Conservation (phyloP, 1,140 invertebrate species). For the Calliopsis andreniformis region DNA sequence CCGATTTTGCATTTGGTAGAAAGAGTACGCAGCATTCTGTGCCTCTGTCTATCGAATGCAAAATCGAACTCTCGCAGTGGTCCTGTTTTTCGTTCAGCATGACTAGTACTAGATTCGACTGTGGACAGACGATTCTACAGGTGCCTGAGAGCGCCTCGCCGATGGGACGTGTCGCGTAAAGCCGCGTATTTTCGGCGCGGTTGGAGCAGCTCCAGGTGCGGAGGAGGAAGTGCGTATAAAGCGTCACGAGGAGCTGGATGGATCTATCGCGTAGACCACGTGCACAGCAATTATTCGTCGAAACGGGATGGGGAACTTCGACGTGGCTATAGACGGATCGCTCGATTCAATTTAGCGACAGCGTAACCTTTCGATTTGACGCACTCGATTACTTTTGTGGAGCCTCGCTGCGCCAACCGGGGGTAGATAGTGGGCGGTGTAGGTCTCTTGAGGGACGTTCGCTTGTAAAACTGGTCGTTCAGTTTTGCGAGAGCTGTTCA, state of each 20-base stretch:
- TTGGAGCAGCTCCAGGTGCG: constrained; percentile 65
- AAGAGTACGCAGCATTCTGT: too few species aligned
- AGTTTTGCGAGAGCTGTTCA: too few species aligned
- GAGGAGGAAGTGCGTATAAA: constrained; percentile 41
- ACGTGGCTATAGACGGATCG: background rate
- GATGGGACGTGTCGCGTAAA: constrained; percentile 31
- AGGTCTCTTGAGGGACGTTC: background rate
- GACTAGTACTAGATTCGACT: too few species aligned
- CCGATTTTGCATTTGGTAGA: too few species aligned
- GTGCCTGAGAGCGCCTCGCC: constrained; percentile 52
- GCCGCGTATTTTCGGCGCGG: constrained; percentile 60
- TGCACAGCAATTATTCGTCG: constrained; percentile 21
- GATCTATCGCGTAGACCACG: constrained; percentile 41
- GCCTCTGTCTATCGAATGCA: too few species aligned
- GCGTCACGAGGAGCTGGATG: constrained; percentile 14
- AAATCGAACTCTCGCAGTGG: too few species aligned
- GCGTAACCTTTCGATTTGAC: background rate
- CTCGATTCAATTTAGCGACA: background rate
- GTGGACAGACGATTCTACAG: constrained; percentile 60
- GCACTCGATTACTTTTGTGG: background rate
- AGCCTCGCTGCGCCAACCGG: too few species aligned
- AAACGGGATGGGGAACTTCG: constrained; percentile 8
- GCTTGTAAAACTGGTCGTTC: too few species aligned
- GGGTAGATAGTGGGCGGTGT: too few species aligned
- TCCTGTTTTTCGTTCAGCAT: too few species aligned